These are phyloP conservation scores for Kryptopterus vitreolus DNA, from an alignment of 2,797 vertebrate genomes.

Conservation along the genomic window DNA sequence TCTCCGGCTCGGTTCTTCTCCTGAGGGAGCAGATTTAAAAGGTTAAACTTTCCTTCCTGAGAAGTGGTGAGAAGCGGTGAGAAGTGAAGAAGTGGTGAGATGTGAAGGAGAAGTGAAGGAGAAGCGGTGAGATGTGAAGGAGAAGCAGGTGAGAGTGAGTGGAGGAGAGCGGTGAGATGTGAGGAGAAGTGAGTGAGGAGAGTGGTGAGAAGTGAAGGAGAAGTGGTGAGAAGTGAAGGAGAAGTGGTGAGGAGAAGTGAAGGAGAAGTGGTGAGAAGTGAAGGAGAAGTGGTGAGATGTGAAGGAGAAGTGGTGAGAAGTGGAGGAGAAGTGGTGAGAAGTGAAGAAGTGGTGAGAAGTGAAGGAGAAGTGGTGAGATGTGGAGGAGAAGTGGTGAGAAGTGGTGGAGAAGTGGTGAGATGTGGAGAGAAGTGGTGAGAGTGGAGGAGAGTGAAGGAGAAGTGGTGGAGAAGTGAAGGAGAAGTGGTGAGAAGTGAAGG, in stretches of 20 bases:
- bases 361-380: no score
- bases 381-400: no score
- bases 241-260: neutral
- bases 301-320: neutral
- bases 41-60: no score
- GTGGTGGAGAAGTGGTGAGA: neutral
- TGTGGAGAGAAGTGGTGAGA: no score
- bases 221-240: neutral
- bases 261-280: no score
- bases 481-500: neutral
- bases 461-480: neutral
- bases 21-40: conserved; percentile 57
- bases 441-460: no score
- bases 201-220: neutral
- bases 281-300: neutral
- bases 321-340: no score
- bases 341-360: neutral
- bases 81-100: neutral
- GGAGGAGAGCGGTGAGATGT: no score
- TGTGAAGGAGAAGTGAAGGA: neutral
- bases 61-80: neutral
- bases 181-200: neutral
- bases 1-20: conserved; percentile 91
- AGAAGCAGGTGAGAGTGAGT: neutral
- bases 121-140: neutral